phyloP scores from a whole-genome alignment of 2,113 vertebrate species.

The Tachysurus vachellii region DNA sequence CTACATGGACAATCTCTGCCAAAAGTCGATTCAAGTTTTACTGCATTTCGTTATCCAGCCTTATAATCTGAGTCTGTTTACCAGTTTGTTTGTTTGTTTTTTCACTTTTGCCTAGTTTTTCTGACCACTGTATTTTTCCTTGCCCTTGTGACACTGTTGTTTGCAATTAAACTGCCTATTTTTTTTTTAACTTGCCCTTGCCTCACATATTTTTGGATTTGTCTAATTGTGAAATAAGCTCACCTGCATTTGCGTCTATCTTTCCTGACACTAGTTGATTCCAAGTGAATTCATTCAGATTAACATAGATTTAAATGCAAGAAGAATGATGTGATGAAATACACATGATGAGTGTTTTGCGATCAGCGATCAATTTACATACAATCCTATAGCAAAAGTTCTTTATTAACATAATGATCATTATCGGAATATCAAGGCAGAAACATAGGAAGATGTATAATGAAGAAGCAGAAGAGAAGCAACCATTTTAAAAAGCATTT shows the following conservation, averaged over 20 bases:
- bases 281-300: not conserved
- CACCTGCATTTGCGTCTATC: too few species aligned
- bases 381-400: not conserved
- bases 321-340: not conserved
- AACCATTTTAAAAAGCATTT: conserved; percentile 3
- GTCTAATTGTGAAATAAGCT: too few species aligned
- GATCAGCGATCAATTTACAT: conserved; percentile 4
- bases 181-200: too few species aligned
- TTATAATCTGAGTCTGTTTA: too few species aligned
- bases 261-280: not conserved
- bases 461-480: not conserved
- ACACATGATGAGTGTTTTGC: not conserved
- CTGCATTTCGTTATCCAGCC: not conserved
- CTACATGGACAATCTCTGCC: not conserved
- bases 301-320: not conserved
- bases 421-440: not conserved
- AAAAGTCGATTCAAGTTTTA: not conserved
- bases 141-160: too few species aligned
- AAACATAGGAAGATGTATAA: not conserved
- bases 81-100: too few species aligned
- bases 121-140: too few species aligned
- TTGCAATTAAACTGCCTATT: too few species aligned
- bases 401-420: not conserved
- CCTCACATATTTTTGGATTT: too few species aligned
- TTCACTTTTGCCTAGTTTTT: too few species aligned